Percentiles rank a stretch among this genome's conserved stretches.
phyloP scores from a whole-genome alignment of 2,888 invertebrate genomes.

The Eustalomyia histrio region DNA sequence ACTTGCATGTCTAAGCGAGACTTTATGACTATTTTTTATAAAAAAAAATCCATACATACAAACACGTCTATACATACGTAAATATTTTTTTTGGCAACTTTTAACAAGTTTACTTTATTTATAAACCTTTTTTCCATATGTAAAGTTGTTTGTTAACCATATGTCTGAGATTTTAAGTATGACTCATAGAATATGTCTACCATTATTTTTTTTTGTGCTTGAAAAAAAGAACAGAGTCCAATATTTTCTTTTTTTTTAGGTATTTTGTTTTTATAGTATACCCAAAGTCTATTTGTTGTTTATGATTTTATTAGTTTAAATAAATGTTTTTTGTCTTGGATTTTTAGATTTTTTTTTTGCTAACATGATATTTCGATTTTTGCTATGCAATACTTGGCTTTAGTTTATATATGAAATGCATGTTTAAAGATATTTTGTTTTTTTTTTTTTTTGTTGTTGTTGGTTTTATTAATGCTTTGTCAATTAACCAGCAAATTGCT shows the following conservation, averaged over 20 bases:
- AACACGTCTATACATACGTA: slow-evolving; percentile 36
- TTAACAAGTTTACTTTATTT: slow-evolving; percentile 61
- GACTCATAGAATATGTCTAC: slow-evolving; percentile 63
- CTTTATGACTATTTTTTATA: slow-evolving; percentile 59
- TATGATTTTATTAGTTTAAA: slow-evolving; percentile 76
- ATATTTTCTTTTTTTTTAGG: slow-evolving; percentile 67
- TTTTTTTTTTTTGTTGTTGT: slow-evolving; percentile 61
- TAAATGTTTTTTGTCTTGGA: slow-evolving; percentile 65
- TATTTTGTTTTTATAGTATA: slow-evolving; percentile 64
- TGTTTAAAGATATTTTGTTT: slow-evolving; percentile 51
- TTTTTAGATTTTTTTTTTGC: slow-evolving; percentile 39
- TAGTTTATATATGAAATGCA: slow-evolving; percentile 54
- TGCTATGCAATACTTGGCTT: slow-evolving; percentile 22
- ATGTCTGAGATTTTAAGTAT: slow-evolving; percentile 58
- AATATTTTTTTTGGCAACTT: slow-evolving; percentile 45
- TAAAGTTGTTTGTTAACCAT: slow-evolving; percentile 35
- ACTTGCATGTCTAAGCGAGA: slow-evolving; percentile 65
- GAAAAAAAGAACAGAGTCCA: slow-evolving; percentile 57
- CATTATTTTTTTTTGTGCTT: slow-evolving; percentile 7
- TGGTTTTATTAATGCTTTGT: slow-evolving; percentile 75
- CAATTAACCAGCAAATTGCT: slow-evolving; percentile 78
- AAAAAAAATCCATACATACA: slow-evolving; percentile 44
- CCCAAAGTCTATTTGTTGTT: slow-evolving; percentile 67
- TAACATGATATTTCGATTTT: slow-evolving; percentile 41
- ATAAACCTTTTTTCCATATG: slow-evolving; percentile 44